Percentiles rank a stretch among this genome's conserved stretches.
Evolutionary conservation across 2,797 vertebrate genomes (phyloP).

Genomic region (Tympanoctomys barrerae): DNA sequence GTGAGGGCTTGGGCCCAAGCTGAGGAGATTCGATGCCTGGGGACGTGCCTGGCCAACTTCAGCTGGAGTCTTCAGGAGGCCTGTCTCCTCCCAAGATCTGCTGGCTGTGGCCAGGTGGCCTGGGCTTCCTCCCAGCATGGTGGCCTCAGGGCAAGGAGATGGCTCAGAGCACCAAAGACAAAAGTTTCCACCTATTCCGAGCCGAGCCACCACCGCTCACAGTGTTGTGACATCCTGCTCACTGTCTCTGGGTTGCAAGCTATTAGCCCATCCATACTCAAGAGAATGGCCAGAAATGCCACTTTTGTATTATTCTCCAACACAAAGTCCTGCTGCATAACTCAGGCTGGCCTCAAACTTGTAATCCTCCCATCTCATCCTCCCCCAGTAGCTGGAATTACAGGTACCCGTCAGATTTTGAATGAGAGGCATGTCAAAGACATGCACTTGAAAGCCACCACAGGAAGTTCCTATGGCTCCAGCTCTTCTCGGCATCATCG

Average conservation of each 20-base stretch:
- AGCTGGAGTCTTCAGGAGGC: not conserved
- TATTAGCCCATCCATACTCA: not conserved
- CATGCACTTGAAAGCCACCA: not conserved
- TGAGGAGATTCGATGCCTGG: not conserved
- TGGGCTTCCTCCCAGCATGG: constrained; percentile 6
- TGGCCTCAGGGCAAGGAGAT: not conserved
- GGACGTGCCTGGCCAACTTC: not conserved
- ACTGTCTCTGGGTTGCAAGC: not conserved
- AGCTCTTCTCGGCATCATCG: not conserved
- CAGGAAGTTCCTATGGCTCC: not conserved
- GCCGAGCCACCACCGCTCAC: not conserved
- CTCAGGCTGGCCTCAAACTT: not conserved
- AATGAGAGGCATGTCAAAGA: not conserved
- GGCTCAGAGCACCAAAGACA: not conserved
- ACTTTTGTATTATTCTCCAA: not conserved
- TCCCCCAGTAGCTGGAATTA: not conserved
- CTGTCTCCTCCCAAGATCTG: not conserved
- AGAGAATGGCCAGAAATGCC: not conserved
- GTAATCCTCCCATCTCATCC: not conserved
- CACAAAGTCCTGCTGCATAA: not conserved
- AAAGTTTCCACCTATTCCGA: constrained; percentile 12
- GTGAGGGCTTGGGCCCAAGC: not conserved
- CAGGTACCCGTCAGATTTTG: not conserved
- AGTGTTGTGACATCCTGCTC: not conserved
- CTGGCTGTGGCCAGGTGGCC: not conserved